Evolutionary conservation across 1,140 invertebrate species (phyloP), one percentile per base, ranked within the genome.

Genomic region (Anastrepha ludens): DNA sequence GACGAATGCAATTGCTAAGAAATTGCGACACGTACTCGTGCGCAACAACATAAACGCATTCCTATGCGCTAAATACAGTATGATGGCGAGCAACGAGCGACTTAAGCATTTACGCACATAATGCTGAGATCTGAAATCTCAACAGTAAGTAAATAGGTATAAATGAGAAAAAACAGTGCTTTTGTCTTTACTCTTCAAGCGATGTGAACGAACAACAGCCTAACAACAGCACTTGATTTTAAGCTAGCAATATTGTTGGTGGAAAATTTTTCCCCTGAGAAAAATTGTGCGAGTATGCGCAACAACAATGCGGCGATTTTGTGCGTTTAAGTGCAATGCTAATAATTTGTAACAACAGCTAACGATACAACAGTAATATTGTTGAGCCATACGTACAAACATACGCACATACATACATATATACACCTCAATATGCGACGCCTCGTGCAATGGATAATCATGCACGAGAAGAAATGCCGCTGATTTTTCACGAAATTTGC

Each of bases 211-310:
- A n/a, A 3, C 47, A 29, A 8, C 20, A 58, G n/a, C 74, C n/a
- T n/a, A 55, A 47, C 0, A 74, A 74, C 67, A 74, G 44, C 41
- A n/a, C 67, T 62, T 11, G 8, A 62, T 62, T 8, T 62, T 62
- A 17, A 29, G 11, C 2, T 67, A 39, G 4, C n/a, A 55, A 11
- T 8, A 29, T 47, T 20, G 44, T 20, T 6, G 74, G 0, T 55
- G 74, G 47, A 55, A 81, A 58, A 55, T 55, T 15, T 81, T 81
- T 81, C 74, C 74, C 74, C 74, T 58, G 74, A 55, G 74, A 81
- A 81, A 81, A 55, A 81, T 58, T 81, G 74, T 81, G 74, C 50
- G 55, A 55, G 74, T 29, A 81, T 81, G 74, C 74, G 47, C 13
- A 20, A 17, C 17, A 81, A 81, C 74, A 81, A 81, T 81, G 74